These are phyloP conservation scores for Nothobranchius furzeri DNA, from an alignment of 2,113 vertebrate genomes.

Conservation along the genomic window DNA sequence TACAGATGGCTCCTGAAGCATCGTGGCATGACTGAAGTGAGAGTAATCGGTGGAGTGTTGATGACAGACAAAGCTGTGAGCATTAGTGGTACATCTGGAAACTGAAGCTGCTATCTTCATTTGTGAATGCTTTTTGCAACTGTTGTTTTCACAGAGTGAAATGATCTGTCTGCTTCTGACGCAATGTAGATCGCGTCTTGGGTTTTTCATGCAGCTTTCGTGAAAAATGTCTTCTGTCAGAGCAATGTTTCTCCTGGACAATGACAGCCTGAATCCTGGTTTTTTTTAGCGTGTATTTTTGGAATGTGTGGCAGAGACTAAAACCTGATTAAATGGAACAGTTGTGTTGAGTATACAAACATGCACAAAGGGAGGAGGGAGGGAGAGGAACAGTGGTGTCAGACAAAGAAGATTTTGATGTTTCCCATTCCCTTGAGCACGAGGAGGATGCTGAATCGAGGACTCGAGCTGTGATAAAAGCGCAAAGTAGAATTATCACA, in stretches of 20 bases:
- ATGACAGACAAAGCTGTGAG: conserved; percentile 57
- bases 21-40: conserved; percentile 57
- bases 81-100: conserved; percentile 64
- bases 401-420: conserved; percentile 56
- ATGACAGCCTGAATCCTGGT: conserved; percentile 61
- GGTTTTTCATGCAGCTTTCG: conserved; percentile 57
- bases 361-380: conserved; percentile 42
- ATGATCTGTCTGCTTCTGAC: conserved; percentile 59
- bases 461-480: conserved; percentile 78
- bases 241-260: conserved; percentile 62
- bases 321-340: conserved; percentile 75
- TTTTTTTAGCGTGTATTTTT: conserved; percentile 38
- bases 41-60: conserved; percentile 65
- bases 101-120: conserved; percentile 55
- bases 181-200: conserved; percentile 54
- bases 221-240: conserved; percentile 69
- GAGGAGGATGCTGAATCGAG: conserved; percentile 49
- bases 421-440: conserved; percentile 71
- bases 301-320: conserved; percentile 50
- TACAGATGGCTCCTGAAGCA: conserved; percentile 55
- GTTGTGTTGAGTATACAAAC: conserved; percentile 45
- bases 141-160: conserved; percentile 52
- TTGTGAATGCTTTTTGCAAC: conserved; percentile 35
- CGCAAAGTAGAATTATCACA: conserved; percentile 71
- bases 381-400: conserved; percentile 31